Evolutionary conservation across 2,888 invertebrate species (phyloP).

Genomic region (Copidosoma aretas): DNA sequence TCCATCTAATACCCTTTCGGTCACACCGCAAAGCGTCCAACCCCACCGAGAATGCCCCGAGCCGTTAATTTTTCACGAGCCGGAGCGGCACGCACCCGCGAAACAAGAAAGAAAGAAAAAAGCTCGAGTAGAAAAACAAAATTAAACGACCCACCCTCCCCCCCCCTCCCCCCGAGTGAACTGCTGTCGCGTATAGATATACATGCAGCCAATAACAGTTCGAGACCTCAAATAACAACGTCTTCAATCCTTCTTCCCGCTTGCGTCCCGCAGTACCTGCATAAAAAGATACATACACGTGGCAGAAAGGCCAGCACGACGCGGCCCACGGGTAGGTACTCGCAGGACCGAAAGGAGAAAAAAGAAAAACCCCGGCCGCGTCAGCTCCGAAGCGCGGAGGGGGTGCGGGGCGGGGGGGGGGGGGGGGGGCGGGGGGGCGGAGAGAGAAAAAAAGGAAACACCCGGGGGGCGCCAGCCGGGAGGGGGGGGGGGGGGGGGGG

Average conservation of each 20-base stretch:
- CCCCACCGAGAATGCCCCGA: too few species aligned
- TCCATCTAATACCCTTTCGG: too few species aligned
- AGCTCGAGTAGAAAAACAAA: slow-evolving; percentile 1
- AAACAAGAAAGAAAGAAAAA: too few species aligned
- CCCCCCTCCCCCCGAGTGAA: too few species aligned
- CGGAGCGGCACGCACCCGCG: too few species aligned
- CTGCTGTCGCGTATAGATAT: too few species aligned
- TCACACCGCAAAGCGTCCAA: too few species aligned
- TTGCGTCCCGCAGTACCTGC: background rate
- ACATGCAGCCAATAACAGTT: slow-evolving; percentile 11
- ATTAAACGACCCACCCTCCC: slow-evolving; percentile 10
- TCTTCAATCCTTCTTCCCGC: slow-evolving; percentile 19
- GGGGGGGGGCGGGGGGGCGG: background rate
- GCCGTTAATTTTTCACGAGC: background rate
- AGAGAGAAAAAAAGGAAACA: background rate
- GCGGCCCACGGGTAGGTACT: background rate
- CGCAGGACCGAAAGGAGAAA: too few species aligned
- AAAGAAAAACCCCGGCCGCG: too few species aligned
- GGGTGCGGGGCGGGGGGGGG: too few species aligned
- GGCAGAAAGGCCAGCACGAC: background rate
- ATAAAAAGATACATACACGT: background rate
- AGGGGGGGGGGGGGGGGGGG: background rate
- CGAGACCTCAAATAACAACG: slow-evolving; percentile 21
- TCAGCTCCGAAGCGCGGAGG: background rate
- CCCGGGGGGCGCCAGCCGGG: too few species aligned